These are phyloP conservation scores for Crotophaga sulcirostris DNA, from an alignment of 2,113 vertebrate genomes.

Conservation along the genomic window DNA sequence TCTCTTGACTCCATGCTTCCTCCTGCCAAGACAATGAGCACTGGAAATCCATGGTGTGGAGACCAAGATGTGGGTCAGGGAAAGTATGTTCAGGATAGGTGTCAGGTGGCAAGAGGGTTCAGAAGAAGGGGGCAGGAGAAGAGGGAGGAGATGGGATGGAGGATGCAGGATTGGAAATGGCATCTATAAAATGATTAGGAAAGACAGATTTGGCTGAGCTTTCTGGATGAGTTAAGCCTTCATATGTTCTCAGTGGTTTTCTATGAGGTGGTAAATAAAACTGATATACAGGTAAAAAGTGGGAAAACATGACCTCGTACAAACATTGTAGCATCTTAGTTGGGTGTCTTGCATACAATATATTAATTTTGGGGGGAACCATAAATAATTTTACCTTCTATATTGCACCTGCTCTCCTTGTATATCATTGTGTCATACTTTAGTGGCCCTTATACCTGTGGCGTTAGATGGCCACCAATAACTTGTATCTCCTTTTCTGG, in stretches of 20 bases:
- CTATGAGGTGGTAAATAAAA: neutral
- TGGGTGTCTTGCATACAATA: neutral
- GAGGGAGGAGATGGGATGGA: neutral
- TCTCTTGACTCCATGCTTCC: neutral
- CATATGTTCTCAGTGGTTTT: neutral
- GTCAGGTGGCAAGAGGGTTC: rapidly evolving
- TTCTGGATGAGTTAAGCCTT: neutral
- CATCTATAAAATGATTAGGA: neutral
- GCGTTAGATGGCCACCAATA: neutral
- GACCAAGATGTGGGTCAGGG: neutral
- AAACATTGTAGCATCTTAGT: neutral
- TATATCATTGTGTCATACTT: rapidly evolving
- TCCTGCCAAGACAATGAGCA: rapidly evolving
- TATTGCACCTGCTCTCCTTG: neutral
- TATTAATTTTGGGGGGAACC: neutral
- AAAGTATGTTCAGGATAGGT: neutral
- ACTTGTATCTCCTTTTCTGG: neutral
- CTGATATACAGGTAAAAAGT: neutral
- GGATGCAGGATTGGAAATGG: neutral
- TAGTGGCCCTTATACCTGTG: neutral
- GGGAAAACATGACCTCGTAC: neutral
- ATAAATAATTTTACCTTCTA: neutral
- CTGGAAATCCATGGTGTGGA: neutral
- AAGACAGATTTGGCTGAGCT: neutral
- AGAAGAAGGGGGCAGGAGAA: neutral